A percentile compares a stretch with the other conserved stretches of the same genome.
phyloP scores from a whole-genome alignment of 1,140 invertebrate species.

The Gonatopus flavifemur region DNA sequence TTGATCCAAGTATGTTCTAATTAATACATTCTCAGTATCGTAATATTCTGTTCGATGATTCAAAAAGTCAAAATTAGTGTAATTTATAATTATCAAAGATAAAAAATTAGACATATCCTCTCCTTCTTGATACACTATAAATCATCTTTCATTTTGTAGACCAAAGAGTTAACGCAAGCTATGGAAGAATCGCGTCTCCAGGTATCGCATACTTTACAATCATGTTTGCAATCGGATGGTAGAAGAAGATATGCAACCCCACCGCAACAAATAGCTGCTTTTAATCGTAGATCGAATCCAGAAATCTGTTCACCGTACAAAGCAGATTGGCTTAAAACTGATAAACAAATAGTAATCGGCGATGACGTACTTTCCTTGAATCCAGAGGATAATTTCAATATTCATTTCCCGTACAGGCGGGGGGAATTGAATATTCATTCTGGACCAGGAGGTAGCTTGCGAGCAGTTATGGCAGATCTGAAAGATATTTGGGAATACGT shows the following conservation, averaged over 20 bases:
- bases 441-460: slow-evolving; percentile 81
- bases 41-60: too few species aligned
- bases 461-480: slow-evolving; percentile 79
- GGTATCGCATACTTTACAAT: slow-evolving; percentile 81
- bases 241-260: slow-evolving; percentile 79
- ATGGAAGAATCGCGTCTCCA: slow-evolving; percentile 81
- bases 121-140: background rate
- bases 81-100: background rate
- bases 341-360: slow-evolving; percentile 66
- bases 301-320: slow-evolving; percentile 62
- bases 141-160: slow-evolving; percentile 40
- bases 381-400: slow-evolving; percentile 74
- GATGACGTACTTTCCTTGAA: slow-evolving; percentile 74
- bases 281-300: slow-evolving; percentile 75
- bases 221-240: slow-evolving; percentile 80
- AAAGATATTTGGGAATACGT: slow-evolving; percentile 86
- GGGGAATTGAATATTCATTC: slow-evolving; percentile 85
- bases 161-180: slow-evolving; percentile 69
- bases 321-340: slow-evolving; percentile 64
- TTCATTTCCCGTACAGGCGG: slow-evolving; percentile 86
- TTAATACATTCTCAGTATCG: too few species aligned
- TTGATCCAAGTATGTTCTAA: too few species aligned
- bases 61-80: slow-evolving; percentile 6
- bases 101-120: background rate
- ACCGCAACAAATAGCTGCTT: slow-evolving; percentile 83